Base-by-base conservation (phyloP, 2,797 vertebrate species). In the Lindbergichthys nudifrons region DNA sequence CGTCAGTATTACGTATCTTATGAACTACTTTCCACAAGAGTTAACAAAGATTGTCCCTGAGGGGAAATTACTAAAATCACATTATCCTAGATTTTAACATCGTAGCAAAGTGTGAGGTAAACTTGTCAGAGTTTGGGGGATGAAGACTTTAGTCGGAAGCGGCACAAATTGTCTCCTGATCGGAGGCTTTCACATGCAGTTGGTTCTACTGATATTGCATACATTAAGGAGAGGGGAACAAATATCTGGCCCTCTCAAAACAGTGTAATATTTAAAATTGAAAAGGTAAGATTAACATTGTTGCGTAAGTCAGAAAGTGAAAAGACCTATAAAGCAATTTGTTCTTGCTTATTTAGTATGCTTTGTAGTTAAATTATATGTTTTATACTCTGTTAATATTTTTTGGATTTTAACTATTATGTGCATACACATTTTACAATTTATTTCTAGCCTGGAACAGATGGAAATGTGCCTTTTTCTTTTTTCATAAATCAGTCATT, bases 1-100 rank as follows among this genome's bases (percentile, higher is more conserved):
- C 43, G 53, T 50, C 61, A 50, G 71, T 79, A 39, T 45, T 60
- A 43, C 6, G 21, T 32, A 64, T 82, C 30, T 78, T 54, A 51
- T 82, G 68, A 78, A 77, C 69, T 79, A 53, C 65, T 81, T 84
- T 83, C 63, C 41, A 77, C 5, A 66, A 82, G 47, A 58, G 41
- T 54, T 47, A 73, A 75, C 36, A 77, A 70, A 83, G 54, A 61
- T 9, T 7, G 18, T 46, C 58, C 77, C 78, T 65, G 10, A 65
- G 73, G 73, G 54, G 21, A 6, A 54, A 16, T n/a, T 23, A 69
- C 39, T 74, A 75, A 21, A 78, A 76, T 75, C n/a, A 11, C 46
- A 19, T 53, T 70, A 52, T 76, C 74, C 72, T 64, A 69, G 46
- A 65, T 72, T 73, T 80, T 77, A 61, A 54, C 15, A 53, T 71